Evolutionary conservation across 2,797 vertebrate genomes (phyloP).

Genomic region (Myotis vivesi): DNA sequence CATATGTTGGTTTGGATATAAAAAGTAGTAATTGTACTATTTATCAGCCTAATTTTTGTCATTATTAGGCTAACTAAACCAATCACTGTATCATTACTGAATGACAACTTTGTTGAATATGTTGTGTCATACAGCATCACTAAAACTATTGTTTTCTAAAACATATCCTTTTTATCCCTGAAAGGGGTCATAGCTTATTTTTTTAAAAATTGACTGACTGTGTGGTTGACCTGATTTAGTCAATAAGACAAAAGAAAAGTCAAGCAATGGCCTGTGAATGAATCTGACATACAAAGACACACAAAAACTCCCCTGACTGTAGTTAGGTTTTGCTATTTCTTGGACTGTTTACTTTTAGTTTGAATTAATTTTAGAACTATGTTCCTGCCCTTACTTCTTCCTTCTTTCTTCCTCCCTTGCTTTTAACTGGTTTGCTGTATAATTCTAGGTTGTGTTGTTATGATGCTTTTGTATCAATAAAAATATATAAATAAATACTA

Average conservation of each 20-base stretch:
- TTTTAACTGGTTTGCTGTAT: neutral
- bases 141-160: constrained; percentile 10
- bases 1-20: neutral
- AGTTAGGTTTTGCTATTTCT: neutral
- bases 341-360: neutral
- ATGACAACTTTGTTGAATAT: neutral
- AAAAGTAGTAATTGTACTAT: neutral
- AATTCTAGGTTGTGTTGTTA: neutral
- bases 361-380: constrained; percentile 24
- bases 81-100: neutral
- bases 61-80: neutral
- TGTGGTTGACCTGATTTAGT: constrained; percentile 17
- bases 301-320: neutral
- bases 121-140: neutral
- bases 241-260: constrained; percentile 23
- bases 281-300: neutral
- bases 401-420: neutral
- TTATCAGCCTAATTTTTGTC: neutral
- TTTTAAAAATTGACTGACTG: constrained; percentile 32
- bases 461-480: neutral
- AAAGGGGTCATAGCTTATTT: neutral
- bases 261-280: neutral
- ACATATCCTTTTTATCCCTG: neutral
- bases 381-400: neutral
- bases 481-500: constrained; percentile 22